Conservation (phyloP, 2,113 vertebrate species). For the Tragelaphus imberbis region DNA sequence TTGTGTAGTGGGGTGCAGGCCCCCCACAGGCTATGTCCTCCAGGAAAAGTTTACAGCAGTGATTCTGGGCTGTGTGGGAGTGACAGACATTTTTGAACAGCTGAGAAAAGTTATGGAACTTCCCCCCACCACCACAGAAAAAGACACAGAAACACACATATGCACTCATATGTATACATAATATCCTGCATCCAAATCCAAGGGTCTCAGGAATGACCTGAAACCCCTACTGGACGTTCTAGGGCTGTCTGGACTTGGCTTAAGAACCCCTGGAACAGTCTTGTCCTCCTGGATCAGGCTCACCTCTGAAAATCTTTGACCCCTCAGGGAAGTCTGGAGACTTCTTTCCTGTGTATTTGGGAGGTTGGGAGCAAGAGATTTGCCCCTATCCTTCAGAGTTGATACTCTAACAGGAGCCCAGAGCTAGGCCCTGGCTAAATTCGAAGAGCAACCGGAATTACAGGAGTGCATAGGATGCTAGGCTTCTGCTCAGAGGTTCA, state of each 20-base stretch:
- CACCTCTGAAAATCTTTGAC: background rate
- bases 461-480: background rate
- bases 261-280: background rate
- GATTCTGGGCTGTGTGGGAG: background rate
- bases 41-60: background rate
- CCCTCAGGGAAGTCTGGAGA: background rate
- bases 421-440: slow-evolving; percentile 13
- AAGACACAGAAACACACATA: background rate
- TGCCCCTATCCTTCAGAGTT: background rate
- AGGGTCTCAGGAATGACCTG: background rate
- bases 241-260: background rate
- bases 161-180: background rate
- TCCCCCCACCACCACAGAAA: background rate
- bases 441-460: background rate
- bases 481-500: background rate
- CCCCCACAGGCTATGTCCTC: background rate
- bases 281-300: background rate
- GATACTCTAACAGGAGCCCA: background rate
- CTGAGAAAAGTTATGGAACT: background rate
- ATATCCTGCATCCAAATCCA: background rate
- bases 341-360: background rate
- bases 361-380: background rate
- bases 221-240: background rate
- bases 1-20: background rate
- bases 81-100: background rate